Base-by-base conservation (phyloP, 1,140 invertebrate species). In the Drosophila nebulosa region DNA sequence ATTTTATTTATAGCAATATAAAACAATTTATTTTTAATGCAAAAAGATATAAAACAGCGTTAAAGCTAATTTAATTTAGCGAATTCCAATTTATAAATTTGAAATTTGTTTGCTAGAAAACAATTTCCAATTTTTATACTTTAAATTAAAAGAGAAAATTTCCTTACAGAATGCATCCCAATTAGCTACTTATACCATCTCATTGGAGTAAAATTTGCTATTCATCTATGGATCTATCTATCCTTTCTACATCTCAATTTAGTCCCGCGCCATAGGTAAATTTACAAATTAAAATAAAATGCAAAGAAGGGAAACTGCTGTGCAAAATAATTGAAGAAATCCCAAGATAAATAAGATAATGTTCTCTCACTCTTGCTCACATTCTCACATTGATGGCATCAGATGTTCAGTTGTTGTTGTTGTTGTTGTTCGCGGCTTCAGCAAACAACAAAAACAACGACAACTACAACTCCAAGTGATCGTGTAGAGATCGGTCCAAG, bases 321-420 rank as follows among this genome's bases (percentile, higher is more conserved):
- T 36, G 58, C 22, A 30, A 46, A 46, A 46, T 46, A 18, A 53
- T 22, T 21, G n/a, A 57, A 57, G 16, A 55, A 53, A 30, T 30
- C 30, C 9, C 16, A 46, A 46, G 39, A 46, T 46, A 39, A 24
- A 27, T 27, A 80, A 86, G 80, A 84, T 84, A 84, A 84, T 46
- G 39, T 46, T 46, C 16, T 3, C 18, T 46, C 39, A 46, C 39
- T 46, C 39, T 21, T 9, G 16, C 39, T 10, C 18, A 84, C 80
- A 79, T 69, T 52, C 64, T 73, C 74, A 81, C 74, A 78, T 69
- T 78, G 83, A 86, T 86, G 78, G 58, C 64, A 86, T 84, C 81
- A 68, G 69, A 56, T 39, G 71, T 9, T 46, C 12, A n/a, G 57
- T n/a, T 36, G 62, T 27, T 60, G 53, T 9, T 50, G 68, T 46